phyloP scores from a whole-genome alignment of 2,888 invertebrate species.

The Conomelus anceps region DNA sequence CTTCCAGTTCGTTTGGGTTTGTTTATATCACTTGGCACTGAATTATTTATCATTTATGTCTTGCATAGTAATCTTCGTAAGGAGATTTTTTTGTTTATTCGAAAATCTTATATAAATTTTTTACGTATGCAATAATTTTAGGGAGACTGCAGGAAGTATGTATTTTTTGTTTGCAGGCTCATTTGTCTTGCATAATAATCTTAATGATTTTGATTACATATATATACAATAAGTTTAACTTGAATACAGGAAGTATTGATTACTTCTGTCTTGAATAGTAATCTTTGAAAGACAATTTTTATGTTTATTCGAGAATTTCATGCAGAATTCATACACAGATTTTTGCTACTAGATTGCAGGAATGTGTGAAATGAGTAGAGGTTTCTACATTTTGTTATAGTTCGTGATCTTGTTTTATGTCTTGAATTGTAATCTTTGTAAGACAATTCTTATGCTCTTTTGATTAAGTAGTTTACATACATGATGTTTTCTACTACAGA shows the following conservation, averaged over 20 bases:
- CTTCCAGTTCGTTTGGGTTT: neutral
- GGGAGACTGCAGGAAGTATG: neutral
- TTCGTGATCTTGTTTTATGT: neutral
- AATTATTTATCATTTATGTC: neutral
- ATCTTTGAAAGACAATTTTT: neutral
- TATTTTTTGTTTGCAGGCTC: too few species aligned
- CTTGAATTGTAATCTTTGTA: neutral
- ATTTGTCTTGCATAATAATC: too few species aligned
- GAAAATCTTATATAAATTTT: too few species aligned
- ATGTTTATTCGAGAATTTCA: neutral
- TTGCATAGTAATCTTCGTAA: too few species aligned
- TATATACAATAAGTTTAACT: neutral
- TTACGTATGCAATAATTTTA: neutral
- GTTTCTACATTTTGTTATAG: neutral
- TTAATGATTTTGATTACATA: too few species aligned
- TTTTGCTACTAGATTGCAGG: neutral
- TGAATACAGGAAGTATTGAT: neutral
- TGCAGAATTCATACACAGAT: too few species aligned
- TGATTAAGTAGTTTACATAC: too few species aligned
- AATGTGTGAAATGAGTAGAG: neutral
- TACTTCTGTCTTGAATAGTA: neutral
- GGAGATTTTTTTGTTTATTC: neutral
- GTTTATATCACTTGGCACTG: neutral
- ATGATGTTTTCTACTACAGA: too few species aligned
- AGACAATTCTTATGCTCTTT: neutral